Evolutionary conservation across 2,797 vertebrate species (phyloP).

Genomic region (Siniperca undulata): DNA sequence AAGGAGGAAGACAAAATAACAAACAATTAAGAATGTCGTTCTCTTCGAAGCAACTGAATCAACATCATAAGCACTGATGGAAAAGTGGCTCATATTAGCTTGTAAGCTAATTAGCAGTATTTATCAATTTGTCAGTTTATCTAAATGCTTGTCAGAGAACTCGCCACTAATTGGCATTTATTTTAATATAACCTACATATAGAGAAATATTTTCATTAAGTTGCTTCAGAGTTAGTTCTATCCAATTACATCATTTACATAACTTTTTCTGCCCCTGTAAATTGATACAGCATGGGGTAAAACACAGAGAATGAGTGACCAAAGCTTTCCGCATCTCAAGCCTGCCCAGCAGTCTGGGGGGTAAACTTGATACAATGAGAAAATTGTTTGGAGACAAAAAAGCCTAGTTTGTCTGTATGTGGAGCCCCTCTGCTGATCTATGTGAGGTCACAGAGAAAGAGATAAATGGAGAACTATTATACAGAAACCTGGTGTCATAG

Average conservation of each 20-base stretch:
- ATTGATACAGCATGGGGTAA: constrained; percentile 23
- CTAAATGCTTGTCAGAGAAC: background rate
- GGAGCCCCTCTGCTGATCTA: constrained; percentile 54
- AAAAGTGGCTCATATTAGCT: background rate
- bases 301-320: constrained; percentile 27
- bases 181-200: background rate
- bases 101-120: background rate
- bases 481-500: constrained; percentile 7
- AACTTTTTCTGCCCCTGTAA: constrained; percentile 13
- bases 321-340: constrained; percentile 47
- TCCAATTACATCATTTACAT: background rate
- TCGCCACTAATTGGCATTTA: background rate
- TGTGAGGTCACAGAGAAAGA: constrained; percentile 67
- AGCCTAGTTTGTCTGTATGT: constrained; percentile 69
- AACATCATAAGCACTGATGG: background rate
- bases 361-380: constrained; percentile 76
- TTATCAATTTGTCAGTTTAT: background rate
- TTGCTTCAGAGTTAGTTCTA: background rate
- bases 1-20: background rate
- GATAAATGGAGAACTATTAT: constrained; percentile 9
- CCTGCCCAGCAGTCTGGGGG: constrained; percentile 56
- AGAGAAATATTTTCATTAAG: background rate
- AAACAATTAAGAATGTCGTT: background rate
- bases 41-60: background rate
- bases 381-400: constrained; percentile 79